Conservation (phyloP, 2,888 invertebrate species). For the Drosophila tripunctata region DNA sequence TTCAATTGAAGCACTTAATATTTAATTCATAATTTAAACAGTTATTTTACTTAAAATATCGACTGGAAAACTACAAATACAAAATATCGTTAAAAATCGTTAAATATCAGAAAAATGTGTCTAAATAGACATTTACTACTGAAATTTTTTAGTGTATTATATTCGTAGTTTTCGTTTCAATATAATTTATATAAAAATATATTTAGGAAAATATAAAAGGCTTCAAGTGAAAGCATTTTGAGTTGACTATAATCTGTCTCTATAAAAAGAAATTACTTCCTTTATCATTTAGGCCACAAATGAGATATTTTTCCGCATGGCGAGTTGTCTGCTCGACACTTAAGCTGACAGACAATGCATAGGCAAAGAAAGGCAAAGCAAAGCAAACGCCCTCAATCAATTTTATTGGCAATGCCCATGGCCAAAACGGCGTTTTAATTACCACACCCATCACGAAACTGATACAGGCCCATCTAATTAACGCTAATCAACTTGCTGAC, state of each 20-base stretch:
- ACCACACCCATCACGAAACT: conserved; percentile 20
- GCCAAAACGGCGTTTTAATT: conserved; percentile 42
- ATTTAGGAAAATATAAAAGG: not conserved
- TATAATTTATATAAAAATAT: not conserved
- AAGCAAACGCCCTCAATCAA: conserved; percentile 47
- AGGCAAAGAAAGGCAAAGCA: not conserved
- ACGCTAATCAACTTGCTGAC: conserved; percentile 67
- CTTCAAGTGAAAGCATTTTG: not conserved
- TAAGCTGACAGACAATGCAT: conserved; percentile 37
- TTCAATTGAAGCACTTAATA: too few species aligned
- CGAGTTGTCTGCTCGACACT: conserved; percentile 25
- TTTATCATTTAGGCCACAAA: not conserved
- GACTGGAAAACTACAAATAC: too few species aligned
- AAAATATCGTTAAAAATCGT: too few species aligned
- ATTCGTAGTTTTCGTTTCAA: too few species aligned
- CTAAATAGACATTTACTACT: too few species aligned
- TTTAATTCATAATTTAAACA: too few species aligned
- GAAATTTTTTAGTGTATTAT: too few species aligned
- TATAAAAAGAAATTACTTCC: not conserved
- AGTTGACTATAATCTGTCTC: not conserved
- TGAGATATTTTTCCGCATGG: not conserved
- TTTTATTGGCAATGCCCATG: conserved; percentile 29
- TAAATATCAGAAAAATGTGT: too few species aligned
- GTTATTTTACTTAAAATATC: too few species aligned
- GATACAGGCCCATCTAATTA: conserved; percentile 54